Conservation (phyloP, 1,140 invertebrate genomes). For the honey bee (Apis mellifera) region Amel_HAv3.1 CM009935.2:6642501-6643000, state of each 20-base stretch:
- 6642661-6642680: conserved; percentile 69
- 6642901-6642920: conserved; percentile 14
- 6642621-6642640: conserved; percentile 42
- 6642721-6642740: conserved; percentile 69
- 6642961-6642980: conserved; percentile 26
- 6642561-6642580: conserved; percentile 54
- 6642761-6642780: conserved; percentile 82
- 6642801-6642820: conserved; percentile 52
- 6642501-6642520: conserved; percentile 10
- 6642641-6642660: conserved; percentile 23
- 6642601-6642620: conserved; percentile 55
- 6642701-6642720: conserved; percentile 25
- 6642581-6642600: conserved; percentile 51
- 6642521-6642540: conserved; percentile 34
- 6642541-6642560: conserved; percentile 32
- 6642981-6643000: not conserved
- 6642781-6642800: conserved; percentile 75
- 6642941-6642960: conserved; percentile 29
- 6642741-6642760: conserved; percentile 76
- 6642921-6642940: conserved; percentile 10
- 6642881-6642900: conserved; percentile 5
- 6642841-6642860: not conserved
- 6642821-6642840: not conserved
- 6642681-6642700: conserved; percentile 46
- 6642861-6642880: not conserved